Percentiles rank a stretch among this genome's conserved stretches.
These are phyloP conservation scores for Neodiprion fabricii DNA, from an alignment of 1,140 invertebrate genomes.

Conservation along the genomic window DNA sequence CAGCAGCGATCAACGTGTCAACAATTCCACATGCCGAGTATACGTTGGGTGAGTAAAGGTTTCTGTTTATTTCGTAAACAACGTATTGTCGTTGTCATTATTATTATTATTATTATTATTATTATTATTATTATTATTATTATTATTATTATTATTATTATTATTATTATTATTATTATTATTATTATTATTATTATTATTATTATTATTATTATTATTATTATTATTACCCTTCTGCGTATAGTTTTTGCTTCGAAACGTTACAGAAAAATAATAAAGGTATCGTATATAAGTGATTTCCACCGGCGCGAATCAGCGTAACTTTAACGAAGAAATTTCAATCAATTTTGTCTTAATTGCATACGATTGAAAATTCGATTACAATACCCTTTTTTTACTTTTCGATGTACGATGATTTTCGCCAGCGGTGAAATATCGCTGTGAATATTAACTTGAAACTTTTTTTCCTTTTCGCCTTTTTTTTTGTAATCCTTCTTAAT, in stretches of 20 bases:
- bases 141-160: background rate
- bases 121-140: background rate
- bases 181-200: conserved; percentile 8
- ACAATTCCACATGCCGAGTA: conserved; percentile 89
- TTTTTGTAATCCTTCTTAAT: background rate
- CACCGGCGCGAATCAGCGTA: too few species aligned
- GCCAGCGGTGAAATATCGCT: too few species aligned
- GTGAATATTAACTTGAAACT: background rate
- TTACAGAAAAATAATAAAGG: background rate
- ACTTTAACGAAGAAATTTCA: too few species aligned
- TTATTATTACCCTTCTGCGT: background rate
- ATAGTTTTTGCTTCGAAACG: background rate
- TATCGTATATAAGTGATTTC: background rate
- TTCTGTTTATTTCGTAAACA: background rate
- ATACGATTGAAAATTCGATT: too few species aligned
- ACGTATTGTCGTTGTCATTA: background rate
- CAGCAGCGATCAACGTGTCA: conserved; percentile 90
- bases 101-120: background rate
- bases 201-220: background rate
- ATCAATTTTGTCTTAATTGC: too few species aligned
- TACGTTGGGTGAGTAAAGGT: conserved; percentile 81
- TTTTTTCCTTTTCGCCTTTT: background rate
- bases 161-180: conserved; percentile 1
- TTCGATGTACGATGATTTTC: too few species aligned
- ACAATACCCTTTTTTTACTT: too few species aligned